These are phyloP conservation scores for Sebastes wilsoni DNA, from an alignment of 2,797 vertebrate species.

Conservation along the genomic window DNA sequence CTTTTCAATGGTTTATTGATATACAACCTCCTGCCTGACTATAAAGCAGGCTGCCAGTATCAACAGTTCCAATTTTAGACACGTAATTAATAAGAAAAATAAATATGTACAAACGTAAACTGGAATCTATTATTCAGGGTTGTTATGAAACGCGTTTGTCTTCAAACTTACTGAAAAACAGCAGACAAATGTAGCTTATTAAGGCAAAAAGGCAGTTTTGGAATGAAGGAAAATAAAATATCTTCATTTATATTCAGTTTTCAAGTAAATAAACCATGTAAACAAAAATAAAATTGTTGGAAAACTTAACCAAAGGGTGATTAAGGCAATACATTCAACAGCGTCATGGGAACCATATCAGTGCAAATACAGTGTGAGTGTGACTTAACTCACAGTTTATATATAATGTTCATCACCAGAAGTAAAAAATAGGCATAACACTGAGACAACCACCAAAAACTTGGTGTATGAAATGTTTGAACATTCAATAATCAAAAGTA, in stretches of 20 bases:
- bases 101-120: slow-evolving; percentile 52
- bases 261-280: slow-evolving; percentile 25
- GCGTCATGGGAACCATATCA: slow-evolving; percentile 37
- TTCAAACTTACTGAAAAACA: neutral
- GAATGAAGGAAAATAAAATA: slow-evolving; percentile 30
- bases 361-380: slow-evolving; percentile 60
- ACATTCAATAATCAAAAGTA: slow-evolving; percentile 33
- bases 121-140: neutral
- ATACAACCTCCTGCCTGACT: neutral
- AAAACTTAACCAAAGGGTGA: slow-evolving; percentile 10
- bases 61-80: neutral
- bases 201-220: slow-evolving; percentile 55
- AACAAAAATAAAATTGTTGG: slow-evolving; percentile 6
- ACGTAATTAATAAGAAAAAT: slow-evolving; percentile 34
- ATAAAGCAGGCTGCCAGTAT: slow-evolving; percentile 1
- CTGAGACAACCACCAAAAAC: slow-evolving; percentile 4
- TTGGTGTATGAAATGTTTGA: slow-evolving; percentile 23
- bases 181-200: slow-evolving; percentile 25
- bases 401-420: neutral
- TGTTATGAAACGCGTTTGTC: neutral
- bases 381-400: slow-evolving; percentile 6
- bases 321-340: slow-evolving; percentile 49
- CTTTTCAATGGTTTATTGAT: slow-evolving; percentile 62
- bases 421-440: slow-evolving; percentile 2
- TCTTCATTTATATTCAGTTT: slow-evolving; percentile 37